Evolutionary conservation across 2,113 vertebrate species (phyloP).

Genomic region (Odocoileus hemionus): DNA sequence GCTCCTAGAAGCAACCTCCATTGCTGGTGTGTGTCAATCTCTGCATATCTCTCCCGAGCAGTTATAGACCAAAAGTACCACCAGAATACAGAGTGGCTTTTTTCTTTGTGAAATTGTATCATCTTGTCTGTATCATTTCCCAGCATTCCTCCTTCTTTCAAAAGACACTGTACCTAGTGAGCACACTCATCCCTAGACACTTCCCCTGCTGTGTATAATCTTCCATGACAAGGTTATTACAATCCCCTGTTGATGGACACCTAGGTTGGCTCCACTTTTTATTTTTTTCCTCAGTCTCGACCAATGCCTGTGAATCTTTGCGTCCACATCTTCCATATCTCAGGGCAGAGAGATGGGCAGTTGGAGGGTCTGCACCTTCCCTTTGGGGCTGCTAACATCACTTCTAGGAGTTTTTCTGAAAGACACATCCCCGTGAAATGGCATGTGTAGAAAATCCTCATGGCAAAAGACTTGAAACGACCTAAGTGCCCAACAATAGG

Average conservation of each 20-base stretch:
- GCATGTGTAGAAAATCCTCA: no score
- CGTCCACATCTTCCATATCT: neutral
- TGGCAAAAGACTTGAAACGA: neutral
- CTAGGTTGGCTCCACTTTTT: neutral
- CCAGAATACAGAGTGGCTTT: neutral
- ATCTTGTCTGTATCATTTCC: neutral
- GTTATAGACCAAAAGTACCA: neutral
- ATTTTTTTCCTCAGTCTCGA: neutral
- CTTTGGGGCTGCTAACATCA: neutral
- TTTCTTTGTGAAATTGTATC: neutral
- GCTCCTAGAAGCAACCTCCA: neutral
- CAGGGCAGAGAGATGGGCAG: neutral
- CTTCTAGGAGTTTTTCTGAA: neutral
- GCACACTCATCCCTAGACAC: neutral
- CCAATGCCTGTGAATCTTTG: neutral
- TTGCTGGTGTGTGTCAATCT: neutral
- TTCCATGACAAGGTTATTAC: neutral
- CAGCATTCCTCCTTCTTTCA: neutral
- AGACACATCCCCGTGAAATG: neutral
- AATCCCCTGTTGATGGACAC: neutral
- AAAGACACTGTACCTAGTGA: neutral
- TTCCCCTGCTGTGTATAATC: neutral
- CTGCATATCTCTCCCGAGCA: neutral
- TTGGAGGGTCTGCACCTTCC: no score
- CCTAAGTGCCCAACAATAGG: neutral